phyloP scores from a whole-genome alignment of 2,113 vertebrate species.

The Pseudopipra pipra region DNA sequence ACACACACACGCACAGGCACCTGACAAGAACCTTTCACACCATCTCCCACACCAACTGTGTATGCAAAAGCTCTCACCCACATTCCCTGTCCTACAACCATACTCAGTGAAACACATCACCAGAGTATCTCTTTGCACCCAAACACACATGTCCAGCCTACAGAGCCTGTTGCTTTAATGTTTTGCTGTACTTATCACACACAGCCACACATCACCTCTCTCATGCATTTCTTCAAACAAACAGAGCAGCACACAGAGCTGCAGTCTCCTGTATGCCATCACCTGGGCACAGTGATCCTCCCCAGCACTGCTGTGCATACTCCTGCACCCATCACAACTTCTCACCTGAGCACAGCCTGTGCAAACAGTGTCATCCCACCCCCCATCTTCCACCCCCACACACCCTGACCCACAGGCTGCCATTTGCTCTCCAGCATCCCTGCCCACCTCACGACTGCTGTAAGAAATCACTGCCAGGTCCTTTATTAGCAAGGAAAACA shows the following conservation, averaged over 20 bases:
- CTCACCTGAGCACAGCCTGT: accelerated
- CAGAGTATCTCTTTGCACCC: neutral
- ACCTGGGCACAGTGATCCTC: neutral
- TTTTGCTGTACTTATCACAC: neutral
- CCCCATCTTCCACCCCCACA: neutral
- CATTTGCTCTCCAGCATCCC: neutral
- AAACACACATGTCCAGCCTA: neutral
- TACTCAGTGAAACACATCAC: neutral
- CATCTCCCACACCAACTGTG: neutral
- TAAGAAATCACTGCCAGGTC: accelerated
- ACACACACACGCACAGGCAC: neutral
- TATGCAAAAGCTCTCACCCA: neutral
- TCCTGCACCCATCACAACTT: accelerated
- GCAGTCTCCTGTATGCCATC: accelerated
- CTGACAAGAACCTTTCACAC: neutral
- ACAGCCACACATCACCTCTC: too few species aligned
- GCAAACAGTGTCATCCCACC: neutral
- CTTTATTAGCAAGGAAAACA: neutral
- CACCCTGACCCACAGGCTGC: accelerated
- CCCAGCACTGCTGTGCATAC: accelerated
- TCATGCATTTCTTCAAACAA: neutral
- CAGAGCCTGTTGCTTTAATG: accelerated
- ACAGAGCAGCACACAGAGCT: neutral
- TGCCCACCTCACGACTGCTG: accelerated
- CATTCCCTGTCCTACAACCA: neutral